Percentiles rank a stretch among this genome's conserved stretches.
These are phyloP conservation scores for Paramormyrops kingsleyae DNA, from an alignment of 2,113 vertebrate genomes.

Conservation along the genomic window DNA sequence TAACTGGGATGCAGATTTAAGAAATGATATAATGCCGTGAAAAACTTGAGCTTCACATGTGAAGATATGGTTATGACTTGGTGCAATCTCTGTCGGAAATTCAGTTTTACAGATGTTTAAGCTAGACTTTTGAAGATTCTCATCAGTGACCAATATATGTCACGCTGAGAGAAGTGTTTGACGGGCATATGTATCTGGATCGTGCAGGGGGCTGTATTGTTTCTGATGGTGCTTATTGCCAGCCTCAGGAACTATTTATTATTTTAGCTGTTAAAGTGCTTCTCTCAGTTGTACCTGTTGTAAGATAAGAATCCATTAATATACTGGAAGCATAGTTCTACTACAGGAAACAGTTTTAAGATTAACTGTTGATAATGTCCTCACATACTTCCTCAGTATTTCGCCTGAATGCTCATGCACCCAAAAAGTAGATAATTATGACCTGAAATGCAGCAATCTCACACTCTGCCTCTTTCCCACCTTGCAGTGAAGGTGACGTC, in stretches of 20 bases:
- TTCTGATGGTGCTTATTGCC: neutral
- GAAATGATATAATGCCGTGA: neutral
- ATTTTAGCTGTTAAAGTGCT: neutral
- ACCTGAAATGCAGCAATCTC: neutral
- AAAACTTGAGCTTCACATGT: neutral
- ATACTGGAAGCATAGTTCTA: neutral
- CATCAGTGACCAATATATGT: neutral
- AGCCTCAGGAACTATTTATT: neutral
- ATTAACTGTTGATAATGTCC: neutral
- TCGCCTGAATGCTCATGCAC: neutral
- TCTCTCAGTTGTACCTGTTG: neutral
- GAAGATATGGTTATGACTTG: neutral
- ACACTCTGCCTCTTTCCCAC: neutral
- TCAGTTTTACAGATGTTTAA: neutral
- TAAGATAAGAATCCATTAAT: neutral
- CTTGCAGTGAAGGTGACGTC: slow-evolving; percentile 84
- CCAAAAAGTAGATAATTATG: neutral
- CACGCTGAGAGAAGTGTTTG: neutral
- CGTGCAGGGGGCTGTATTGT: neutral
- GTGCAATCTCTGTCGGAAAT: neutral
- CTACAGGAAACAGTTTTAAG: neutral
- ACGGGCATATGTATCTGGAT: neutral
- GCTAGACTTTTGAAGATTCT: neutral
- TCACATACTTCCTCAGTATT: neutral
- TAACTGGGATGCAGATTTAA: neutral